Conservation (phyloP, 64 coral and sea anemone species). For the Porites lutea region DNA sequence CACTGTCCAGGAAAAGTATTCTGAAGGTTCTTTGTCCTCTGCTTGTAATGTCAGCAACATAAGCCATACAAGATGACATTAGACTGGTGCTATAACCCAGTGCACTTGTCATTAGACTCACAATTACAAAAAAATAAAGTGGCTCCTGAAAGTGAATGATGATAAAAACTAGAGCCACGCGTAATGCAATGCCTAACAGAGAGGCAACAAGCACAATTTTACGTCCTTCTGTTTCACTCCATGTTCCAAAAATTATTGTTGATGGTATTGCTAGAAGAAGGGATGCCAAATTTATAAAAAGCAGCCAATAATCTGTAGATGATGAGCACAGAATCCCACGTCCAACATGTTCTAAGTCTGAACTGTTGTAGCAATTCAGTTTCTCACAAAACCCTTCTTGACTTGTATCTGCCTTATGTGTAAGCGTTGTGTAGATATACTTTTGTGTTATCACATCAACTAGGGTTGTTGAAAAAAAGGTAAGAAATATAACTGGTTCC, state of each 20-base stretch:
- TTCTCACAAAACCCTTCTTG: not conserved
- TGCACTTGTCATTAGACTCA: not conserved
- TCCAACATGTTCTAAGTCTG: not conserved
- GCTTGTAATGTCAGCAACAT: constrained; percentile 38
- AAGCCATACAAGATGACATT: constrained; percentile 31
- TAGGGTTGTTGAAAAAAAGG: constrained; percentile 15
- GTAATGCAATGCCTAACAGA: constrained; percentile 3
- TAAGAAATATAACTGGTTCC: constrained; percentile 15
- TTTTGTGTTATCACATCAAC: constrained; percentile 10
- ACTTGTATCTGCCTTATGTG: not conserved
- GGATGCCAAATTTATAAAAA: constrained; percentile 20
- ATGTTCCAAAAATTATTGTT: constrained; percentile 35
- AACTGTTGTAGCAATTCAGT: not conserved
- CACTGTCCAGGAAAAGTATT: constrained; percentile 13
- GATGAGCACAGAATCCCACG: not conserved
- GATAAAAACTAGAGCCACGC: constrained; percentile 8
- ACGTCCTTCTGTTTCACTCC: constrained; percentile 42
- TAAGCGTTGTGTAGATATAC: not conserved
- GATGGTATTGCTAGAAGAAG: constrained; percentile 1
- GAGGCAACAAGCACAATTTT: constrained; percentile 2
- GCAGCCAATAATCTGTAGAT: constrained; percentile 21
- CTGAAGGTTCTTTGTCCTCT: constrained; percentile 12
- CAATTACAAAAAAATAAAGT: constrained; percentile 6
- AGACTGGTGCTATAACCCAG: constrained; percentile 2
- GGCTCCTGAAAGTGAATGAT: constrained; percentile 13